These are phyloP conservation scores for Azemiops feae DNA, from an alignment of 2,113 vertebrate species.

Conservation along the genomic window DNA sequence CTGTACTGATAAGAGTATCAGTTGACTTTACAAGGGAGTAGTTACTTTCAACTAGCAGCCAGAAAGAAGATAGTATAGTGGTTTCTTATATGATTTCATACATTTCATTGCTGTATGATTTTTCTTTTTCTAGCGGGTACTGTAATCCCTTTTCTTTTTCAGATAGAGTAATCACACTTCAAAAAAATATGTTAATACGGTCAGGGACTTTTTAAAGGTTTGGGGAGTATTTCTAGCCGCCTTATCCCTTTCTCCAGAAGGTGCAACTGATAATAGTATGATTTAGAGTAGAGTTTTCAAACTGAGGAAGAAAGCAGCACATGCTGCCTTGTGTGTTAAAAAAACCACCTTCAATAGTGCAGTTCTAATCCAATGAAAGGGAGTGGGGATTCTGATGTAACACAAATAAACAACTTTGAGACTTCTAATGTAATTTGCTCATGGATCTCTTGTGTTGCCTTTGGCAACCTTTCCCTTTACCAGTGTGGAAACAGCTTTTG, in stretches of 20 bases:
- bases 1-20: constrained; percentile 48
- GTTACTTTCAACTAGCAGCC: neutral
- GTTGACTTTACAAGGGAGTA: constrained; percentile 27
- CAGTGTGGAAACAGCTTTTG: neutral
- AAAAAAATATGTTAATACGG: neutral
- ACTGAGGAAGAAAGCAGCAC: neutral
- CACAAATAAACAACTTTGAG: neutral
- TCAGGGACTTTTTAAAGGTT: neutral
- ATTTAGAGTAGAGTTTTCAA: neutral
- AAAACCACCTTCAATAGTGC: neutral
- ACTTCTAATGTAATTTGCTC: neutral
- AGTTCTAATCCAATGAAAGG: neutral
- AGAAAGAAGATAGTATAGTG: neutral
- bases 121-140: neutral
- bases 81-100: neutral
- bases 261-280: neutral
- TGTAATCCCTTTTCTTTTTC: neutral
- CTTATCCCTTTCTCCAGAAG: neutral
- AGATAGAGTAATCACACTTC: neutral
- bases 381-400: neutral
- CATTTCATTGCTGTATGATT: neutral
- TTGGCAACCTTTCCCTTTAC: neutral
- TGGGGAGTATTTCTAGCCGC: neutral
- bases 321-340: neutral
- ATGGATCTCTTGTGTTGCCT: neutral